These are phyloP conservation scores for Cervus canadensis DNA, from an alignment of 2,113 vertebrate genomes.

Conservation along the genomic window DNA sequence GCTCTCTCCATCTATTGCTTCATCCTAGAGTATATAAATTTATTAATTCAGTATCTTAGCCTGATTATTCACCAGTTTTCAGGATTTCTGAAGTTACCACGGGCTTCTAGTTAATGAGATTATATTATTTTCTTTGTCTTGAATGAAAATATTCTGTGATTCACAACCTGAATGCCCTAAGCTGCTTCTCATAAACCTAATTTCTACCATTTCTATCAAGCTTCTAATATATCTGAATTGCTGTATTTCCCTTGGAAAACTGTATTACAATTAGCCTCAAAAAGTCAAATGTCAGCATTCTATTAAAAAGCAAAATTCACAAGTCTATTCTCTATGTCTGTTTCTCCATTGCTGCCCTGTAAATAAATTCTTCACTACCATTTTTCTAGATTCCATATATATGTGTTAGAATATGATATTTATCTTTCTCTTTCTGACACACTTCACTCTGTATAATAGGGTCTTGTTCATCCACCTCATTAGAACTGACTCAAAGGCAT, in stretches of 20 bases:
- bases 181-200: background rate
- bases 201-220: background rate
- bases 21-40: background rate
- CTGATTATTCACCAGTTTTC: background rate
- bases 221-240: background rate
- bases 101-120: background rate
- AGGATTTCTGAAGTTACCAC: background rate
- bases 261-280: background rate
- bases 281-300: background rate
- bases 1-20: background rate
- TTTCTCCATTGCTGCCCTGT: too few species aligned
- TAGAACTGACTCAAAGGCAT: too few species aligned
- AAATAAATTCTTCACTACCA: too few species aligned
- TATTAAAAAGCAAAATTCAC: slow-evolving; percentile 11
- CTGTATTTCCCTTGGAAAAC: background rate
- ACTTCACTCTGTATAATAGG: too few species aligned
- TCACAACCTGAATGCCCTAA: background rate
- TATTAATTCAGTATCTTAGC: background rate
- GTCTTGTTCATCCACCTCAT: too few species aligned
- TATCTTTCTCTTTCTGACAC: too few species aligned
- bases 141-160: background rate
- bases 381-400: too few species aligned
- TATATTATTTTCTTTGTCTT: background rate
- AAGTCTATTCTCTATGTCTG: too few species aligned
- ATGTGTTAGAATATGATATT: too few species aligned